Evolutionary conservation across 2,113 vertebrate species (phyloP), one percentile per base, ranked within the genome.

Genomic region (Phalacrocorax pelagicus): DNA sequence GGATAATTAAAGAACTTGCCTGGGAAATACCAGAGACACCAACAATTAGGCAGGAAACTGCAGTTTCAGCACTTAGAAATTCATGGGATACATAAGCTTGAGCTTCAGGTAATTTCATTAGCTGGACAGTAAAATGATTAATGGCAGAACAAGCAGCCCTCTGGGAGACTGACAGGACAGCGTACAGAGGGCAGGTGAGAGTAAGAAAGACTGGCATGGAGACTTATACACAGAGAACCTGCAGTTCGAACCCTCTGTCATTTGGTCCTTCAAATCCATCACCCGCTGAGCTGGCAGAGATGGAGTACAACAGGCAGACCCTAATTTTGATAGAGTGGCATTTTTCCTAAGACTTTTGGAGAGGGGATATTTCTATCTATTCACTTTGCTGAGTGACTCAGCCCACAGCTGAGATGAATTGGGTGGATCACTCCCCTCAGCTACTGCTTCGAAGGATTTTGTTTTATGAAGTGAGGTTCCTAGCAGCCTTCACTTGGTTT

Each of bases 1-100:
- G 90, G 30, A 49, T 78, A 89, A 89, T 92, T 92, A 91, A 4
- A 87, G 73, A 92, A 87, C 6, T 75, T 89, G 21, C 79, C 81
- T 79, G 36, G 30, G 86, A 47, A 27, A 92, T 89, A 81, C 86
- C 78, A 84, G 77, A 85, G 69, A 91, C 83, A 91, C 40, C 62
- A 84, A 71, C 34, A 84, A 75, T 79, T 77, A 89, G 36, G 20
- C 27, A 86, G 69, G 13, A 94, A 88, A 78, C 32, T 44, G 30
- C 5, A 13, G 13, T 46, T 92, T 92, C 58, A 49, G 40, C 57
- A 58, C 44, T 38, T 58, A 20, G 40, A 88, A 86, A 92, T 91
- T n/a, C 10, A 42, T n/a, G 29, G 40, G 36, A 57, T 40, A 74
- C 2, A 0, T 71, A 84, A 57, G 21, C 16, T 70, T 63, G 72